A percentile compares a stretch with the other conserved stretches of the same genome.
phyloP scores from a whole-genome alignment of 2,888 invertebrate genomes.

The Drosophila paramelanica region DNA sequence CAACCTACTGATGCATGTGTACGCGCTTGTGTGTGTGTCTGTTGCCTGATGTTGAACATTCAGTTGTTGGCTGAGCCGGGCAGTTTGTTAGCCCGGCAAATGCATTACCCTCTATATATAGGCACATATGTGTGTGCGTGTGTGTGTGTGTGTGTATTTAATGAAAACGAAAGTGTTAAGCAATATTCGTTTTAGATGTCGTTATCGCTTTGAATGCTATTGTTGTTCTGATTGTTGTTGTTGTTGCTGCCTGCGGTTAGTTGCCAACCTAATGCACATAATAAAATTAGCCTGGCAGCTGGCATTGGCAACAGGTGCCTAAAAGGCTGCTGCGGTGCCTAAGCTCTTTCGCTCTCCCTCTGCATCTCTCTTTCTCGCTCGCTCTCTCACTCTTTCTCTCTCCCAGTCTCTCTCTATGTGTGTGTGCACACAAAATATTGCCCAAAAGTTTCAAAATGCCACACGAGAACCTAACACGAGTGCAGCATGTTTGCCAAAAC shows the following conservation, averaged over 20 bases:
- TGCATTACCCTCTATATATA: slow-evolving; percentile 19
- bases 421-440: slow-evolving; percentile 12
- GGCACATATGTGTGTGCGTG: neutral
- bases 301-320: slow-evolving; percentile 61
- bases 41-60: slow-evolving; percentile 18
- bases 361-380: neutral
- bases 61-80: slow-evolving; percentile 39
- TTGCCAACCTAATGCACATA: slow-evolving; percentile 46
- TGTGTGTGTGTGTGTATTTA: slow-evolving; percentile 16
- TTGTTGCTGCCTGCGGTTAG: slow-evolving; percentile 59
- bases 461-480: slow-evolving; percentile 9
- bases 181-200: slow-evolving; percentile 72
- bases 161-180: slow-evolving; percentile 71
- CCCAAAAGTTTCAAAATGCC: slow-evolving; percentile 30
- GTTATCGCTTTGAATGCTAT: slow-evolving; percentile 39
- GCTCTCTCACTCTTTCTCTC: too few species aligned
- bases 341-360: slow-evolving; percentile 9
- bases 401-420: neutral
- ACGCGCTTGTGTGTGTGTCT: slow-evolving; percentile 10
- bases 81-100: slow-evolving; percentile 32
- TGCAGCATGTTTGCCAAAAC: neutral
- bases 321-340: slow-evolving; percentile 42
- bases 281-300: slow-evolving; percentile 67
- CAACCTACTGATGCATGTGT: slow-evolving; percentile 32
- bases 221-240: slow-evolving; percentile 31